These are phyloP conservation scores for Garrulus glandarius DNA, from an alignment of 2,797 vertebrate species.

Conservation along the genomic window DNA sequence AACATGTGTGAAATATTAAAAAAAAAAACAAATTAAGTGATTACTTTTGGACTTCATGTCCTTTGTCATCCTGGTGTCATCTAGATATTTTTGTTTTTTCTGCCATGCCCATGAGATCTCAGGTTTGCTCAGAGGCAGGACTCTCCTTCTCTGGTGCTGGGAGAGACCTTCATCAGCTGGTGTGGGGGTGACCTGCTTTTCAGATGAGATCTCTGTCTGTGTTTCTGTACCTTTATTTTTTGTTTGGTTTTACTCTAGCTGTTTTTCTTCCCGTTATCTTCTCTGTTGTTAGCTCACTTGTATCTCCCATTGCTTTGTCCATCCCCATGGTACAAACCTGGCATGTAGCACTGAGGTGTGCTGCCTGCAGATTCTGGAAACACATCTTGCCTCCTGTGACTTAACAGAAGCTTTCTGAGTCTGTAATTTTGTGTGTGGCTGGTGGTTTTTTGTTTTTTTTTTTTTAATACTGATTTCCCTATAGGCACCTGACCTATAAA, in stretches of 20 bases:
- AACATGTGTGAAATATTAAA: not conserved
- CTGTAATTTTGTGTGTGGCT: not conserved
- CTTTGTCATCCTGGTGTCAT: not conserved
- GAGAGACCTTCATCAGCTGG: not conserved
- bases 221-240: not conserved
- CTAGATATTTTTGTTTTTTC: not conserved
- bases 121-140: not conserved
- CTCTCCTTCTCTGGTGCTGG: not conserved
- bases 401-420: not conserved
- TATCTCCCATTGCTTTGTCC: not conserved
- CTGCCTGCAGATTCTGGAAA: not conserved
- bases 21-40: accelerated
- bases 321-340: not conserved
- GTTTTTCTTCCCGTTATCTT: not conserved
- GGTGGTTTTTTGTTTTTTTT: not conserved
- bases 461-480: not conserved
- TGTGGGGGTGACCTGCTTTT: not conserved
- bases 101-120: not conserved
- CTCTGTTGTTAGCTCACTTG: not conserved
- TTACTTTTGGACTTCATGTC: not conserved
- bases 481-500: not conserved
- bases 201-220: not conserved
- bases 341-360: not conserved
- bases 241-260: not conserved
- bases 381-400: not conserved